These are phyloP conservation scores for Stylophora pistillata DNA, from an alignment of 64 coral and sea anemone genomes.

Conservation along the genomic window DNA sequence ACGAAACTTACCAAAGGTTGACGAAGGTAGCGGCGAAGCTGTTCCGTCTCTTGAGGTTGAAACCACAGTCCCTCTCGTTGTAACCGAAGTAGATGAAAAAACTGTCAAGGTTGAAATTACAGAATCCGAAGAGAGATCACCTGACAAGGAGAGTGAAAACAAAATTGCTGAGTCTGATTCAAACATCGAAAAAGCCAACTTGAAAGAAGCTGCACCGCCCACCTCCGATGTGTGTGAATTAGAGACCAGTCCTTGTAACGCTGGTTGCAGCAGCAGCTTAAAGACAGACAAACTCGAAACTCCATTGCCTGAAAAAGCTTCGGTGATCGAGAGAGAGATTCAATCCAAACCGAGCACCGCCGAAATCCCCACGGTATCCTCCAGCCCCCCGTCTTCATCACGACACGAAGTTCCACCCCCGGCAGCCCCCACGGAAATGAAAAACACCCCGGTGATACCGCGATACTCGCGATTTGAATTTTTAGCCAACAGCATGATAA, in stretches of 20 bases:
- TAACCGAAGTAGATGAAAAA: neutral
- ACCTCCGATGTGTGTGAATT: neutral
- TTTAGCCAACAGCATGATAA: constrained; percentile 94
- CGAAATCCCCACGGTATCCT: neutral
- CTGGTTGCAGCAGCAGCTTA: neutral
- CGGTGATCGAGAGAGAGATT: neutral
- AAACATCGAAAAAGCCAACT: neutral
- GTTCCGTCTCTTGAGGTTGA: neutral
- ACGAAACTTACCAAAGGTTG: constrained; percentile 8
- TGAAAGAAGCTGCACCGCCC: neutral
- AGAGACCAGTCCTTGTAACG: neutral
- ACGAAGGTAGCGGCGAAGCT: neutral
- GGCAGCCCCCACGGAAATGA: constrained; percentile 12
- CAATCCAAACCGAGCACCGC: constrained; percentile 5
- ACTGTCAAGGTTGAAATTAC: neutral
- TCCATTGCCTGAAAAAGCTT: constrained; percentile 2
- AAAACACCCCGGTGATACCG: constrained; percentile 54
- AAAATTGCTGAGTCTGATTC: neutral
- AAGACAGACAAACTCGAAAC: neutral
- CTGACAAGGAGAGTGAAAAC: neutral
- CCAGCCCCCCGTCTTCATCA: neutral
- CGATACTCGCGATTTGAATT: constrained; percentile 89
- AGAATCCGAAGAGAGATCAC: neutral
- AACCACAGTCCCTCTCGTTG: neutral
- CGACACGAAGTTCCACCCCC: neutral